Evolutionary conservation across 2,113 vertebrate genomes (phyloP).

Genomic region (Prionailurus viverrinus): DNA sequence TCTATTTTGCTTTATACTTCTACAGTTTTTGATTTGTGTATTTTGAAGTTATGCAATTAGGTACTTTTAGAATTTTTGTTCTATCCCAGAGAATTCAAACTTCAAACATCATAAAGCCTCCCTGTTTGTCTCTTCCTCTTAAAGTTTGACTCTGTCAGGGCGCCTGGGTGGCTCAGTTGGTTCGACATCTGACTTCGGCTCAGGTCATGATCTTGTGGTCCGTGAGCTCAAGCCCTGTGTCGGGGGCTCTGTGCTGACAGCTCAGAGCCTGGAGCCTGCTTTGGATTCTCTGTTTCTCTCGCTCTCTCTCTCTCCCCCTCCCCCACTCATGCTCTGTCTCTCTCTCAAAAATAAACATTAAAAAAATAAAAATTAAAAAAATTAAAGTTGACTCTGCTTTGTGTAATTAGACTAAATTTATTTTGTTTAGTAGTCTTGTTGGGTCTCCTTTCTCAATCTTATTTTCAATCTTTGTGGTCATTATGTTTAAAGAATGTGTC

Average conservation of each 20-base stretch:
- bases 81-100: neutral
- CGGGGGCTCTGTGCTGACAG: too few species aligned
- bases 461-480: neutral
- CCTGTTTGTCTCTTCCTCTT: neutral
- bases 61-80: neutral
- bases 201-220: too few species aligned
- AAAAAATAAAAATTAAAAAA: too few species aligned
- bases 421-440: neutral
- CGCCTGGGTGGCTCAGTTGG: too few species aligned
- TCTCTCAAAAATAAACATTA: too few species aligned
- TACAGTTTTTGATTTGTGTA: neutral
- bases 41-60: neutral
- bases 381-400: neutral
- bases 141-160: too few species aligned
- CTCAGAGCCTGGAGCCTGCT: too few species aligned
- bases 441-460: neutral
- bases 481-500: neutral
- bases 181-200: too few species aligned
- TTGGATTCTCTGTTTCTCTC: too few species aligned
- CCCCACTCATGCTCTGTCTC: too few species aligned
- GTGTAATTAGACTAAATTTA: neutral
- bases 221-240: too few species aligned
- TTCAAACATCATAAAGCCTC: neutral
- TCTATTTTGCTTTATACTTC: neutral
- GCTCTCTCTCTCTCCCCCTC: too few species aligned